Evolutionary conservation across 1,140 invertebrate genomes (phyloP).

Genomic region (Drosophila kikkawai): DNA sequence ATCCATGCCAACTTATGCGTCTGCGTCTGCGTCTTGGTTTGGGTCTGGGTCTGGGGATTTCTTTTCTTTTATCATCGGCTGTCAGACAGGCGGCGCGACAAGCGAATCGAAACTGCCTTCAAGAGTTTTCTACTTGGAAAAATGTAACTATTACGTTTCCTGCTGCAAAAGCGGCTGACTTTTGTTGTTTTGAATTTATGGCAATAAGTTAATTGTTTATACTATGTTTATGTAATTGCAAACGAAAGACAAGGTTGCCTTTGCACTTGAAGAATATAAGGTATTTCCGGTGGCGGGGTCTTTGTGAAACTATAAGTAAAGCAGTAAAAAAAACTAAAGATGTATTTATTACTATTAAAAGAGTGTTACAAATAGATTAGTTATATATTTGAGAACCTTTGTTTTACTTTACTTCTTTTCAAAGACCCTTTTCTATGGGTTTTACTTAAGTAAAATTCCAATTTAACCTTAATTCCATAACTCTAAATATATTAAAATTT

Average conservation of each 20-base stretch:
- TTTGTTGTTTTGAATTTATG: constrained; percentile 48
- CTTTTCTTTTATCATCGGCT: constrained; percentile 40
- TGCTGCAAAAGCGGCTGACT: constrained; percentile 20
- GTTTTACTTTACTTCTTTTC: neutral
- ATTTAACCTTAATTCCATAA: neutral
- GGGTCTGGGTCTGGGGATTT: constrained; percentile 44
- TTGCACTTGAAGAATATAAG: constrained; percentile 1
- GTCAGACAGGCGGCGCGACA: constrained; percentile 25
- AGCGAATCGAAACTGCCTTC: constrained; percentile 56
- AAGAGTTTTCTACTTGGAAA: constrained; percentile 52
- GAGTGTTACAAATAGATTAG: no score
- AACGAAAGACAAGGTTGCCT: constrained; percentile 5
- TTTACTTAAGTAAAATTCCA: neutral
- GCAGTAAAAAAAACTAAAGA: neutral
- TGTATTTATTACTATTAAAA: no score
- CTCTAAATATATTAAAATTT: neutral
- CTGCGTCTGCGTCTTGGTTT: neutral
- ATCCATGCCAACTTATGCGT: constrained; percentile 11
- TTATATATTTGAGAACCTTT: no score
- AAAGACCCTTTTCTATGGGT: neutral
- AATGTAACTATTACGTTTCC: constrained; percentile 67
- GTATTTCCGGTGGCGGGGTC: neutral
- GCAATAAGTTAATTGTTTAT: constrained; percentile 69
- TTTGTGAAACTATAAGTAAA: neutral
- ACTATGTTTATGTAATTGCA: constrained; percentile 59